Conservation (phyloP, 2,797 vertebrate species). For the Vultur gryphus region DNA sequence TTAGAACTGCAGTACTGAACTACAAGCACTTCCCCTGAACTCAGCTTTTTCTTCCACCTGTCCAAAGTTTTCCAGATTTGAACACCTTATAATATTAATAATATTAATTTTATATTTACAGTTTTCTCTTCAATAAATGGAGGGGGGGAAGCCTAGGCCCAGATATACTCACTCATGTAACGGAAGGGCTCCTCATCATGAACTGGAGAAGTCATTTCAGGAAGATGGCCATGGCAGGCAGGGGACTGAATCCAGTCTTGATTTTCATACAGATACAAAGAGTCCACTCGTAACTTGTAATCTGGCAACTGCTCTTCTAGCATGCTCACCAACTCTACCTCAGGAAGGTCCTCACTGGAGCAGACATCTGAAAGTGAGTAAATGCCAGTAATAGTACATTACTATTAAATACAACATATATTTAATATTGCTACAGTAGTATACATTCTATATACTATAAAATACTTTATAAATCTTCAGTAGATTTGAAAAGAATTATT, state of each 20-base stretch:
- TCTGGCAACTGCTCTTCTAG: slow-evolving; percentile 80
- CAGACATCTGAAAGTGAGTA: slow-evolving; percentile 74
- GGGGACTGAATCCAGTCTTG: slow-evolving; percentile 84
- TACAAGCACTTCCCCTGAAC: neutral
- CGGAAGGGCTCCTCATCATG: slow-evolving; percentile 87
- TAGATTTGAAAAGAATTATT: neutral
- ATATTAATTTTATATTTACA: neutral
- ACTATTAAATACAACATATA: neutral
- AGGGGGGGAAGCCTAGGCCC: neutral
- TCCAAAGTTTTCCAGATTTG: neutral
- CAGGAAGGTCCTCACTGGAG: slow-evolving; percentile 75
- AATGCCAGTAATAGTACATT: neutral
- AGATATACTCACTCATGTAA: slow-evolving; percentile 89
- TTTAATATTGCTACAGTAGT: neutral
- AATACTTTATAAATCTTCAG: neutral
- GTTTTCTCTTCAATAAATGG: neutral
- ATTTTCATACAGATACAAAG: slow-evolving; percentile 87
- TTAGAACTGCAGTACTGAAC: neutral
- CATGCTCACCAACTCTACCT: slow-evolving; percentile 78
- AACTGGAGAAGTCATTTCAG: slow-evolving; percentile 77
- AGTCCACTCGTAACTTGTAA: slow-evolving; percentile 80
- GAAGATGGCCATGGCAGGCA: slow-evolving; percentile 69
- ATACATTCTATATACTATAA: neutral
- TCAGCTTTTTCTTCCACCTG: neutral
- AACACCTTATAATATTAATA: neutral